These are phyloP conservation scores for Tetramorium bicarinatum DNA, from an alignment of 2,888 invertebrate genomes.

Conservation along the genomic window DNA sequence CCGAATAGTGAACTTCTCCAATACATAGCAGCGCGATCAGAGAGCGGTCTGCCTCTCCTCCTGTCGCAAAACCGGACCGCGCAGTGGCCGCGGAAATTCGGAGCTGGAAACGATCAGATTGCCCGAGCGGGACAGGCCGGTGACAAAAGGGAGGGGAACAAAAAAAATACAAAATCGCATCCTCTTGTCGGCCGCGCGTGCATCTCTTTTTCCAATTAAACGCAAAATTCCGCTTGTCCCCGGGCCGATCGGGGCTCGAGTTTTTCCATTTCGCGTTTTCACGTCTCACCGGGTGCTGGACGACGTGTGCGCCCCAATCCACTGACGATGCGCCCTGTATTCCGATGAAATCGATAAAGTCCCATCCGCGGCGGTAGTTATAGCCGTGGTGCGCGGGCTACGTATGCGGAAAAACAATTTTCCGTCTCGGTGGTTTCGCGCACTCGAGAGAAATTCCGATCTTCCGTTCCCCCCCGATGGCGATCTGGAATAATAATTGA, in stretches of 20 bases:
- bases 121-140: conserved; percentile 8
- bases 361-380: conserved; percentile 71
- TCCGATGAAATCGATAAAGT: conserved; percentile 76
- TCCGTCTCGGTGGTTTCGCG: conserved; percentile 72
- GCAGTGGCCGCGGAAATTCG: not conserved
- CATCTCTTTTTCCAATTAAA: conserved; percentile 72
- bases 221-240: conserved; percentile 61
- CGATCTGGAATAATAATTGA: conserved; percentile 74
- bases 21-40: conserved; percentile 6
- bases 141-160: not conserved
- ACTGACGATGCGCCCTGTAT: conserved; percentile 67
- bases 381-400: conserved; percentile 49
- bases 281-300: conserved; percentile 71
- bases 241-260: conserved; percentile 40
- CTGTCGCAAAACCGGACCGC: not conserved
- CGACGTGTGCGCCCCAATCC: conserved; percentile 62
- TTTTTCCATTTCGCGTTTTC: conserved; percentile 76
- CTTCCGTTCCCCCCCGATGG: conserved; percentile 56
- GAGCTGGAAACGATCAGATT: conserved; percentile 7
- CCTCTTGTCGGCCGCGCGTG: conserved; percentile 46
- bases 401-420: conserved; percentile 76
- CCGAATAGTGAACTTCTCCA: conserved; percentile 48
- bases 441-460: conserved; percentile 73
- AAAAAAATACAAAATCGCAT: conserved; percentile 62
- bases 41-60: conserved; percentile 19